Evolutionary conservation across 1,140 invertebrate genomes (phyloP), one percentile per base, ranked within the genome.

Genomic region (Grapholita molesta): DNA sequence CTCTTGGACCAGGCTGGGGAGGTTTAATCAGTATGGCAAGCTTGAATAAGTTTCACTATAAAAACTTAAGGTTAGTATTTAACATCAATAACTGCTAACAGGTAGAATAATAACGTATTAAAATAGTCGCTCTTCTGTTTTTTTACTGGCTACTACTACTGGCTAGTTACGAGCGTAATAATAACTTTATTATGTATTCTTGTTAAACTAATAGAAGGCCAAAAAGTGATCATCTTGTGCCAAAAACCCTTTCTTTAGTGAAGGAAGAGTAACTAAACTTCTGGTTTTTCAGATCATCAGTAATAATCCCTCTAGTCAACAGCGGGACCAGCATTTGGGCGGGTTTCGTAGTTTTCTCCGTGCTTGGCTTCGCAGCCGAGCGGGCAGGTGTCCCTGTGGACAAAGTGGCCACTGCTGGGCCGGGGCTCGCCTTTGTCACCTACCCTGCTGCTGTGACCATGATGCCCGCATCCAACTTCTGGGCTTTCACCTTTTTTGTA

Each of bases 331-430:
- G 97, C 85, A 95, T 99, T 69, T 98, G 97, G 91, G 97, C 97
- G 15, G 98, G 98, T 0, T 97, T 99, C 79, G 97, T 98, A 3
- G 97, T 99, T 21, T 99, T 99, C 91, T 97, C 97, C 0, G 97
- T 98, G 65, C 92, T 99, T 9, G 98, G 98, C 1, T 99, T 98
- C 85, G 97, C 99, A 94, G 83, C 87, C 7, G 93, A 95, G 33
- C 94, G 95, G 81, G 96, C 97, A 57, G 95, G 96, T 6, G 94
- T 97, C 66, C 95, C 96, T 0, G 97, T 99, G 66, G 94, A 95
- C 2, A 91, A 95, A 5, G 98, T 99, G 2, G 98, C 98, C 3
- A 96, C 96, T 7, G 97, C 97, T 77, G 98, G 97, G 28, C 96
- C 97, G 6, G 97, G 97, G 0, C 87, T 99, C 23, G 97, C 97